Percentiles rank a stretch among this genome's conserved stretches.
Evolutionary conservation across 1,140 invertebrate species (phyloP).

Genomic region (Telenomus remus): DNA sequence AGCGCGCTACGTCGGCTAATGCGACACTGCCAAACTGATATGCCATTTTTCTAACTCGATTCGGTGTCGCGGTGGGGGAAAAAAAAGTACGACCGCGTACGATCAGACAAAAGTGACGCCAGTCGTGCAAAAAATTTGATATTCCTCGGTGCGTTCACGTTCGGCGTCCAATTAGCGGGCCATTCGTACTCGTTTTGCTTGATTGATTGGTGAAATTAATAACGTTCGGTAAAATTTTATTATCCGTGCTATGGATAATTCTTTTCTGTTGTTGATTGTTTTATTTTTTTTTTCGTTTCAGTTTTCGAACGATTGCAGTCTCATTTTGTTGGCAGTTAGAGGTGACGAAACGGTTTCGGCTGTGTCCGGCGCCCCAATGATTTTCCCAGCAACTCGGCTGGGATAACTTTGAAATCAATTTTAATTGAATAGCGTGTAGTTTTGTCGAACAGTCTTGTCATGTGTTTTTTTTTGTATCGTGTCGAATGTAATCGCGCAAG

Average conservation of each 20-base stretch:
- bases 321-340: constrained; percentile 23
- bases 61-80: too few species aligned
- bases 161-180: constrained; percentile 20
- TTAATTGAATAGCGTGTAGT: constrained; percentile 25
- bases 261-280: too few species aligned
- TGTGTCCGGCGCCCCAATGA: constrained; percentile 8
- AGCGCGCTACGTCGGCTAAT: constrained; percentile 3
- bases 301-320: constrained; percentile 4
- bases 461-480: too few species aligned
- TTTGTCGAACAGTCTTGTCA: neutral
- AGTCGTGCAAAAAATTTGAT: too few species aligned
- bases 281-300: constrained; percentile 22
- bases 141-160: too few species aligned
- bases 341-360: constrained; percentile 30
- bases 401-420: constrained; percentile 12
- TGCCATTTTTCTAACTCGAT: too few species aligned
- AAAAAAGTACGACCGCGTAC: too few species aligned
- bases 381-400: neutral
- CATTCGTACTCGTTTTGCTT: constrained; percentile 24
- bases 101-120: too few species aligned
- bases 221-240: constrained; percentile 44
- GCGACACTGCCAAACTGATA: too few species aligned
- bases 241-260: constrained; percentile 11
- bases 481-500: neutral
- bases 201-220: constrained; percentile 46